phyloP scores from a whole-genome alignment of 2,888 invertebrate genomes.

The Patella caerulea region DNA sequence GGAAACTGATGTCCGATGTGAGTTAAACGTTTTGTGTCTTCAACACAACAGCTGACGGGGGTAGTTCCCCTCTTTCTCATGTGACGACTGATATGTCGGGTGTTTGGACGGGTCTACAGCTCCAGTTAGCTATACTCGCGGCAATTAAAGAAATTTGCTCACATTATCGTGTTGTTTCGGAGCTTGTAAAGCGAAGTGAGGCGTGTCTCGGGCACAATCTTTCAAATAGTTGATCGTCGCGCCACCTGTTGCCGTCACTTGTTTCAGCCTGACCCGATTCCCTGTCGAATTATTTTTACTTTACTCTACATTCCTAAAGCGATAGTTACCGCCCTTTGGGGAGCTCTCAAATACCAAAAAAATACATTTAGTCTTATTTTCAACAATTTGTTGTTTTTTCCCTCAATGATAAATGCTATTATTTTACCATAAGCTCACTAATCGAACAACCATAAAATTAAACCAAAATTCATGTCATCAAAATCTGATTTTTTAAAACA shows the following conservation, averaged over 20 bases:
- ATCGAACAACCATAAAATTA: too few relatives aligned
- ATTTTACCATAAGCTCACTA: not conserved
- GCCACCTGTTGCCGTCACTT: conserved; percentile 4
- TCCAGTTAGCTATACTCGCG: not conserved
- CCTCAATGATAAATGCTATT: not conserved
- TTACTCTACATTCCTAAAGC: not conserved
- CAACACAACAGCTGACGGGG: not conserved
- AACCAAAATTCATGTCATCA: too few relatives aligned
- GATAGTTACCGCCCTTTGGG: conserved; percentile 4
- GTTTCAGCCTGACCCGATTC: not conserved
- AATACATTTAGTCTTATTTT: not conserved
- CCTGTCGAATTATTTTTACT: not conserved
- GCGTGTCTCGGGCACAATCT: conserved; percentile 19
- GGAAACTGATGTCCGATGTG: not conserved
- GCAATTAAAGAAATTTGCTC: conserved; percentile 31
- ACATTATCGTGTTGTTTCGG: conserved; percentile 33
- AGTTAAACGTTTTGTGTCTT: not conserved
- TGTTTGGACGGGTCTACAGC: not conserved
- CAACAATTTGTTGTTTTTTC: not conserved
- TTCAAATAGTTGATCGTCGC: not conserved
- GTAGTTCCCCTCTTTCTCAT: not conserved
- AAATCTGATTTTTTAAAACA: too few relatives aligned
- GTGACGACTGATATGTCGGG: not conserved
- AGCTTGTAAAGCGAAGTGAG: conserved; percentile 34
- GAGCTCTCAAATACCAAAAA: conserved; percentile 1